Evolutionary conservation across 2,113 vertebrate genomes (phyloP).

Genomic region (Crotalus helleri): DNA sequence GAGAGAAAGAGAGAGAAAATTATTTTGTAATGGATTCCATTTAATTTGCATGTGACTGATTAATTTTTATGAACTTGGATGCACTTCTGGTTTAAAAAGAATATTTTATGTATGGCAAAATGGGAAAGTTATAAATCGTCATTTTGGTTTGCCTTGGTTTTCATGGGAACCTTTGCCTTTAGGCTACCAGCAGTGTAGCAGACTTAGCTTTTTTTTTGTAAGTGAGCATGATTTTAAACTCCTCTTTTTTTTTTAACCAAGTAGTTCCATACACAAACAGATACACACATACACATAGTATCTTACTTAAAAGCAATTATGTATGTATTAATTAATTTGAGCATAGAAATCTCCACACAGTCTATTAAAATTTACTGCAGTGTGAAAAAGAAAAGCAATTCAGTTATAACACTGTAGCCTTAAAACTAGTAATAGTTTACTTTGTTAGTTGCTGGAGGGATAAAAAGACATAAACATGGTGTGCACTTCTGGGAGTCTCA

Average conservation of each 20-base stretch:
- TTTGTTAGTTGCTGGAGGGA: background rate
- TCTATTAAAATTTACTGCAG: constrained; percentile 29
- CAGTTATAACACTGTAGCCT: constrained; percentile 7
- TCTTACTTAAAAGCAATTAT: constrained; percentile 44
- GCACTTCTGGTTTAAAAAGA: constrained; percentile 47
- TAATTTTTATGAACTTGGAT: constrained; percentile 27
- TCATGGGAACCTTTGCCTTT: constrained; percentile 33
- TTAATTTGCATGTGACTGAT: background rate
- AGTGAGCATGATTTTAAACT: constrained; percentile 58
- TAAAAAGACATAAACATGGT: constrained; percentile 8
- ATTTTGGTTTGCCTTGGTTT: constrained; percentile 26
- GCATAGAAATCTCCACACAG: constrained; percentile 10
- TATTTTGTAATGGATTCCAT: background rate
- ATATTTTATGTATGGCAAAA: constrained; percentile 42
- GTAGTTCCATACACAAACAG: constrained; percentile 24
- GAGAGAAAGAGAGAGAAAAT: background rate
- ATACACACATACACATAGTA: background rate
- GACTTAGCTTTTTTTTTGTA: constrained; percentile 37
- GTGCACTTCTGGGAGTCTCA: background rate
- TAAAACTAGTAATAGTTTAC: constrained; percentile 20
- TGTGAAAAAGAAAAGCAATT: constrained; percentile 14
- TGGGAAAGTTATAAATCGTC: constrained; percentile 42
- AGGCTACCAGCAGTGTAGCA: constrained; percentile 40
- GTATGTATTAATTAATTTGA: constrained; percentile 37
- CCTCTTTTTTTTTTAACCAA: constrained; percentile 49